Percentiles rank a stretch among this genome's conserved stretches.
These are phyloP conservation scores for Polyploca ridens DNA, from an alignment of 2,888 invertebrate genomes.

Conservation along the genomic window DNA sequence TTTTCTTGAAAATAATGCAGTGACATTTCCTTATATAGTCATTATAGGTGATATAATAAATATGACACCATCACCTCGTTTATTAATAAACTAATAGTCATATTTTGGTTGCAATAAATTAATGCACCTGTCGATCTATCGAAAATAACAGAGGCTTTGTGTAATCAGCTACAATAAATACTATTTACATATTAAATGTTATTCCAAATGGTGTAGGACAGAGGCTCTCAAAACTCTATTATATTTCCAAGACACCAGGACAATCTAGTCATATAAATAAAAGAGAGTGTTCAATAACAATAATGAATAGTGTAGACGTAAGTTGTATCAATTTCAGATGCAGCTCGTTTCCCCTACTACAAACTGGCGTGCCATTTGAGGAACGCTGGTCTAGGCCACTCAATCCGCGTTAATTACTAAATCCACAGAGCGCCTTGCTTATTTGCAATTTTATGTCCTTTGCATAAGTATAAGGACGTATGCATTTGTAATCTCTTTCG, in stretches of 20 bases:
- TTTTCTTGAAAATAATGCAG: not conserved
- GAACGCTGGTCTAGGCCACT: not conserved
- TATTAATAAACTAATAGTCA: not conserved
- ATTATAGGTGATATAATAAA: not conserved
- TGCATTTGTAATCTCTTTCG: not conserved
- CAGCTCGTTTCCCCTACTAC: too few relatives aligned
- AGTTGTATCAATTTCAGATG: too few relatives aligned
- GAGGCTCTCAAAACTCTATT: too few relatives aligned
- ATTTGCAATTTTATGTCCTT: conserved; percentile 7
- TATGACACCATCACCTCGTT: not conserved
- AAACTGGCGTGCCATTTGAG: too few relatives aligned
- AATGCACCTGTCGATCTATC: not conserved
- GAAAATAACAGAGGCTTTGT: not conserved
- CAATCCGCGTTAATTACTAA: not conserved
- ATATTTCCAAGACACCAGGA: too few relatives aligned
- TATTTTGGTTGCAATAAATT: not conserved
- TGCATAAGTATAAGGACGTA: not conserved
- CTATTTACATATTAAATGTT: not conserved
- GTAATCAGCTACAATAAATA: not conserved
- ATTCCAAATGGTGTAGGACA: not conserved
- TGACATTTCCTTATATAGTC: not conserved
- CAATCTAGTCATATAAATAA: too few relatives aligned
- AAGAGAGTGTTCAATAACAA: too few relatives aligned
- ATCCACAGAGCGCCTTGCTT: not conserved
- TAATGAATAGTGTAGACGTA: too few relatives aligned